Conservation (phyloP, 2,113 vertebrate species). For the Solenodon paradoxus region DNA sequence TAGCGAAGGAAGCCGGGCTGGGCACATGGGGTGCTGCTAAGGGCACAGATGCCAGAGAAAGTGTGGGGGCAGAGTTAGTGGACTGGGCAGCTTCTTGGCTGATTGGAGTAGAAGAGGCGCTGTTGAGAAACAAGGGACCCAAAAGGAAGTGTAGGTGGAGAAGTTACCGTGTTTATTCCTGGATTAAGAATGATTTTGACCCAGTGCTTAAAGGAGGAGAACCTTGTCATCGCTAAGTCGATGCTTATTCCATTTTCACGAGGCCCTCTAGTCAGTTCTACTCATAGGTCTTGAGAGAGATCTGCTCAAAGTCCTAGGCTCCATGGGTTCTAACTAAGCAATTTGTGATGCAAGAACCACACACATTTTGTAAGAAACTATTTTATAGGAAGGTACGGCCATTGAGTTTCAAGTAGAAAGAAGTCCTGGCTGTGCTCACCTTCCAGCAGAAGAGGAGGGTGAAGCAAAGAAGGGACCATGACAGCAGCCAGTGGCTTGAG, state of each 20-base stretch:
- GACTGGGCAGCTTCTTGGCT: background rate
- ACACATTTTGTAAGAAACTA: background rate
- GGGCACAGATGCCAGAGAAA: background rate
- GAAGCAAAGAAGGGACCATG: background rate
- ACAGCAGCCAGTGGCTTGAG: fast-evolving
- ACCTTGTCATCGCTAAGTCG: background rate
- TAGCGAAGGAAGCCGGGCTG: background rate
- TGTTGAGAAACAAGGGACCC: background rate
- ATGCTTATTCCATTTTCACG: background rate
- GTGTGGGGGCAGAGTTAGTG: background rate
- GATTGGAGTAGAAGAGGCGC: background rate
- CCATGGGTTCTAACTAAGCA: background rate
- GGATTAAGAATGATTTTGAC: background rate
- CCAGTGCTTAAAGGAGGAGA: background rate
- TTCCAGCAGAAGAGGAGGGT: background rate
- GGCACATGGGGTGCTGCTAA: background rate
- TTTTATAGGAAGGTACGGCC: background rate
- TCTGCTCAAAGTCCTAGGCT: background rate
- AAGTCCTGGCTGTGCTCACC: background rate
- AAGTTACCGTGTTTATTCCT: background rate
- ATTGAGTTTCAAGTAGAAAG: background rate
- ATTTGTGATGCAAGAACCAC: background rate
- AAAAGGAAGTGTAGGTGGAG: background rate
- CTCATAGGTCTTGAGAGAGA: background rate
- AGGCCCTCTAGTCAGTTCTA: background rate